Evolutionary conservation across 2,113 vertebrate genomes (phyloP).

Genomic region (Condylura cristata): DNA sequence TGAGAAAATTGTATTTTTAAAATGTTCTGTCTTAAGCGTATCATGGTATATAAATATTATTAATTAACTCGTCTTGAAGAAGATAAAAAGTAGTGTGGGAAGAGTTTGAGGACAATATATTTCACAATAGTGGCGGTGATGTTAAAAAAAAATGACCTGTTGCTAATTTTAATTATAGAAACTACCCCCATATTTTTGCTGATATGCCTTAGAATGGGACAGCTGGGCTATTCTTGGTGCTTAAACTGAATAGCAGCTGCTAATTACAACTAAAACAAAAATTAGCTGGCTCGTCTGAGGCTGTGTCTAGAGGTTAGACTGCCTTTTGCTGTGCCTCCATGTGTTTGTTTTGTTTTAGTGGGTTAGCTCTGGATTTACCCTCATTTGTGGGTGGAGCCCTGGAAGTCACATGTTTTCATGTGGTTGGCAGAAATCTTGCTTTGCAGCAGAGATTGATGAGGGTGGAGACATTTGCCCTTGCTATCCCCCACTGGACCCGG

Average conservation of each 20-base stretch:
- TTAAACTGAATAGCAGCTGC: slow-evolving; percentile 75
- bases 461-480: neutral
- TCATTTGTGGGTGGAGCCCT: slow-evolving; percentile 50
- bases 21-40: neutral
- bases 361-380: slow-evolving; percentile 73
- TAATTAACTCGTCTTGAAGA: neutral
- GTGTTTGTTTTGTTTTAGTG: slow-evolving; percentile 50
- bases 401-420: slow-evolving; percentile 2
- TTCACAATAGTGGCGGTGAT: neutral
- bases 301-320: slow-evolving; percentile 75
- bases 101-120: slow-evolving; percentile 18
- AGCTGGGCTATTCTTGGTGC: slow-evolving; percentile 73
- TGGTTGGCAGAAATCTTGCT: slow-evolving; percentile 55
- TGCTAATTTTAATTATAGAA: slow-evolving; percentile 1
- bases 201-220: slow-evolving; percentile 71
- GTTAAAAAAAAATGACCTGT: slow-evolving; percentile 33
- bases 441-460: neutral
- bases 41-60: neutral
- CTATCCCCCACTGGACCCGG: neutral
- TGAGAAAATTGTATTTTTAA: neutral
- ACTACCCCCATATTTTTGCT: slow-evolving; percentile 63
- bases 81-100: neutral
- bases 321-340: neutral
- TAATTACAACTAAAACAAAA: slow-evolving; percentile 79
- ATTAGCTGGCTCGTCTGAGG: slow-evolving; percentile 62